Conservation (phyloP, 2,797 vertebrate genomes). For the Phaenicophaeus curvirostris region DNA sequence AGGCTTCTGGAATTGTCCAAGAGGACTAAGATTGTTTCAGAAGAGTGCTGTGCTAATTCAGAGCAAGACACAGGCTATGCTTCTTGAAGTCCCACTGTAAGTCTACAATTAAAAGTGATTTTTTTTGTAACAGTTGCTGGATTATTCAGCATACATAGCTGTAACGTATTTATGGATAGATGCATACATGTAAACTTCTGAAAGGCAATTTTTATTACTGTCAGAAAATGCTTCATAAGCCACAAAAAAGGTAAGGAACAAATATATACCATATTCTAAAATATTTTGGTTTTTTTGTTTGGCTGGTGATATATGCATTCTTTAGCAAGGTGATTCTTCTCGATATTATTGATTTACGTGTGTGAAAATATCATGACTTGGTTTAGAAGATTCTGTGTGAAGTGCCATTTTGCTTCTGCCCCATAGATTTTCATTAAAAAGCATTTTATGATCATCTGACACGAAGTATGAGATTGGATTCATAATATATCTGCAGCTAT, state of each 20-base stretch:
- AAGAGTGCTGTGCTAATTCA: not conserved
- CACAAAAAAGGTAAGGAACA: not conserved
- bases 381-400: not conserved
- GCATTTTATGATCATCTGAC: not conserved
- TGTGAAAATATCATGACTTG: not conserved
- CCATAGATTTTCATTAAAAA: not conserved
- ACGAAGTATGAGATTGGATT: not conserved
- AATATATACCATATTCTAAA: not conserved
- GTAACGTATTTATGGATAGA: not conserved
- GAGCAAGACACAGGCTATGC: not conserved
- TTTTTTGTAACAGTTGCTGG: not conserved
- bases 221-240: not conserved
- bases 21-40: not conserved
- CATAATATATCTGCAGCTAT: not conserved
- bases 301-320: not conserved
- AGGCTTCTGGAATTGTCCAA: not conserved
- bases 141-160: not conserved
- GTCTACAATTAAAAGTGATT: not conserved
- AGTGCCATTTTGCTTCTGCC: not conserved
- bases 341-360: not conserved
- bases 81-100: not conserved
- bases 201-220: not conserved
- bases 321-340: not conserved
- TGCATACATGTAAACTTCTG: not conserved
- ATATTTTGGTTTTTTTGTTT: not conserved